phyloP scores from a whole-genome alignment of 2,113 vertebrate species.

The Psilopogon haemacephalus region DNA sequence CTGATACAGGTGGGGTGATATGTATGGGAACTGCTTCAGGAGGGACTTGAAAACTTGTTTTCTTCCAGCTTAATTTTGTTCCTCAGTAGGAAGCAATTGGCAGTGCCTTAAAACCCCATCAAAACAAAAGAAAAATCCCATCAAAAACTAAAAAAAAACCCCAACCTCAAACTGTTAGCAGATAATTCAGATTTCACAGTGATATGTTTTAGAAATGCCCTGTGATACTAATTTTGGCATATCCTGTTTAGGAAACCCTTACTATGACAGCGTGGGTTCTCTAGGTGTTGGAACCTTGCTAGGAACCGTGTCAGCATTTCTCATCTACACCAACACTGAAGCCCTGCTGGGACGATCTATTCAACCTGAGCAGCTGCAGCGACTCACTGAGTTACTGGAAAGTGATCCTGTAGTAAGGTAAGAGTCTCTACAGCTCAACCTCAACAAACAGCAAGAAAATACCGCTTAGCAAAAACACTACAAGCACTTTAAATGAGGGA shows the following conservation, averaged over 20 bases:
- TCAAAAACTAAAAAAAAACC: background rate
- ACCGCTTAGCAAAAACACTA: background rate
- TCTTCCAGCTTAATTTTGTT: background rate
- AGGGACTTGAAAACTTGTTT: background rate
- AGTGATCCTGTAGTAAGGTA: conserved; percentile 94
- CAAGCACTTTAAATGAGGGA: background rate
- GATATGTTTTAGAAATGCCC: background rate
- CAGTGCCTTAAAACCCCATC: background rate
- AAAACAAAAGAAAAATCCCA: background rate
- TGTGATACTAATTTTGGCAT: background rate
- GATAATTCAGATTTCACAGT: too few relatives aligned
- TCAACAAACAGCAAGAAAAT: background rate
- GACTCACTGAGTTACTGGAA: conserved; percentile 94
- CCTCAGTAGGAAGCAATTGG: background rate
- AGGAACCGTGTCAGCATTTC: conserved; percentile 91
- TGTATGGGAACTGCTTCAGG: background rate
- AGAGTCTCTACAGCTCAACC: background rate
- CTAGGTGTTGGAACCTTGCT: conserved; percentile 92
- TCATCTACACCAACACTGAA: conserved; percentile 98
- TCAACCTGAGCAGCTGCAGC: conserved; percentile 89
- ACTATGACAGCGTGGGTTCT: conserved; percentile 93
- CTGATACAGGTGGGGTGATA: background rate
- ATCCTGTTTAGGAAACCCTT: conserved; percentile 82
- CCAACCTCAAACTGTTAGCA: background rate
- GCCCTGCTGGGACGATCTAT: conserved; percentile 95